These are phyloP conservation scores for Globodera ellingtonae DNA, from an alignment of 1,140 invertebrate species.

Conservation along the genomic window DNA sequence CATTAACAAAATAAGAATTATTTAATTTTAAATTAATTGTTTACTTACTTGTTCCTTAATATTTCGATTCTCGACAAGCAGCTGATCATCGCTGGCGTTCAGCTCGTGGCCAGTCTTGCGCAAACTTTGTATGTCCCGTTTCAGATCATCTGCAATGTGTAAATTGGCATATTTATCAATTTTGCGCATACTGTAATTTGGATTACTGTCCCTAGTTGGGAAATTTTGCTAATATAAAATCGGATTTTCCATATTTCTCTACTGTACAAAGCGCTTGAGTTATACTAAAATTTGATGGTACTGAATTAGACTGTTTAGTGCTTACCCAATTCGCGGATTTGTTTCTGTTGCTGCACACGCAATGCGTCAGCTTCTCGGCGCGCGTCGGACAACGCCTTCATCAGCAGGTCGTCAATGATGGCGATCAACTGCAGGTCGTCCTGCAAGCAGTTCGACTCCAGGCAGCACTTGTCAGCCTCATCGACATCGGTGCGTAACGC, in stretches of 20 bases:
- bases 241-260: too few relatives aligned
- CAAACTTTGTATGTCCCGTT: slow-evolving; percentile 41
- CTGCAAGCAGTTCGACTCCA: slow-evolving; percentile 29
- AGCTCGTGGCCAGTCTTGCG: slow-evolving; percentile 40
- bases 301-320: not conserved
- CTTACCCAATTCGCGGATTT: slow-evolving; percentile 51
- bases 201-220: not conserved
- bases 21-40: not conserved
- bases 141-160: slow-evolving; percentile 25
- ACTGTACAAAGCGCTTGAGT: too few relatives aligned
- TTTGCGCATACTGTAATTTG: slow-evolving; percentile 5
- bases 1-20: not conserved
- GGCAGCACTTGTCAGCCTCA: slow-evolving; percentile 18
- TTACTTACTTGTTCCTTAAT: slow-evolving; percentile 39
- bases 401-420: slow-evolving; percentile 47
- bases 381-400: slow-evolving; percentile 42
- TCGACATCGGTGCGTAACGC: not conserved
- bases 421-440: slow-evolving; percentile 44
- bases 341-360: slow-evolving; percentile 49
- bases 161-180: too few relatives aligned
- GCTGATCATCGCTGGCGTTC: slow-evolving; percentile 40
- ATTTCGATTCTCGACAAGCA: slow-evolving; percentile 40
- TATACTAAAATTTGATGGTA: too few relatives aligned
- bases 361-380: slow-evolving; percentile 46
- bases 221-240: not conserved